Base-by-base conservation (phyloP, 2,797 vertebrate genomes). In the Cercopithecus mitis region DNA sequence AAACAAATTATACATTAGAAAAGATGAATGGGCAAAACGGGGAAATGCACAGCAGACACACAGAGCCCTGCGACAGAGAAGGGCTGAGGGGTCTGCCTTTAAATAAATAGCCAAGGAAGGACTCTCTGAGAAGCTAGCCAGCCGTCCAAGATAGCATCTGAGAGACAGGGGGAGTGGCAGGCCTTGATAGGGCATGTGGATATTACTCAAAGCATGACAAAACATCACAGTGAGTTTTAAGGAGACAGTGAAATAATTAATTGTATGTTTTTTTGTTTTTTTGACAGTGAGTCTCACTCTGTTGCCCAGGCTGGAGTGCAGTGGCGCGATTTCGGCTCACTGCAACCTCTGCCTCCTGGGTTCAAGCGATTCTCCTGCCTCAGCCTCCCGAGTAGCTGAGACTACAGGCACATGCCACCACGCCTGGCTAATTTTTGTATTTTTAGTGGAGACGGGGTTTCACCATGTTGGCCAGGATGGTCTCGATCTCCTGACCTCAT, bases 31-130 rank as follows among this genome's bases (percentile, higher is more conserved):
- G 45, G 58, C n/a, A 55, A 43, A 83, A 52, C 0, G 19, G 17
- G 13, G 36, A 43, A 36, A 64, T 22, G 2, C 41, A 36, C 2
- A 14, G 7, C 15, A 67, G 61, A 55, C 24, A 7, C 64, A 41
- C 13, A 50, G 7, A 50, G 33, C 2, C 0, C 7, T 4, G 14
- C 4, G 41, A 27, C 8, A 7, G 25, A 22, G 11, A 47, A 7
- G 36, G 24, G 13, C 5, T 11, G 0, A 45, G 12, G 8, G 27
- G 5, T 2, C 55, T 19, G 11, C 57, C 8, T 39, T 47, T 58
- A 39, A 33, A 36, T 24, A 10, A 47, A 50, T 19, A 43, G 25
- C 36, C 27, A 39, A 39, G 27, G 43, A 15, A 22, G 30, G 8
- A 52, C 17, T 17, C 22, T 9, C 27, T 0, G 2, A 93, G 41